These are phyloP conservation scores for Etheostoma perlongum DNA, from an alignment of 2,797 vertebrate genomes.

Conservation along the genomic window DNA sequence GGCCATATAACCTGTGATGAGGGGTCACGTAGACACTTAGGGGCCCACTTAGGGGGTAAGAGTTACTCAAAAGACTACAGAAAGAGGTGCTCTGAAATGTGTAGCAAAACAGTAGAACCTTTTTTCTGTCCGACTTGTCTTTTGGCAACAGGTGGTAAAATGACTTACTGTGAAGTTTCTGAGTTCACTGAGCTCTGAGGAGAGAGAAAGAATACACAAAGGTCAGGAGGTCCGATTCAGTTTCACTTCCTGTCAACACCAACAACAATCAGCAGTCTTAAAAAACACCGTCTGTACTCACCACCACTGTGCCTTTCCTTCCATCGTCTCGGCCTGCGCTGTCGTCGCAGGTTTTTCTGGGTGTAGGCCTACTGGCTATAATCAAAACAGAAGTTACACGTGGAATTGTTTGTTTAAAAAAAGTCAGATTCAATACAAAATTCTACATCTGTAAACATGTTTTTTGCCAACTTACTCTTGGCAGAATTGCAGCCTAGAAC, in stretches of 20 bases:
- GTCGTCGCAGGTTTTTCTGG: slow-evolving; percentile 61
- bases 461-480: slow-evolving; percentile 73
- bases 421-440: slow-evolving; percentile 3
- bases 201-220: slow-evolving; percentile 44
- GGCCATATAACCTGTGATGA: not conserved
- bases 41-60: not conserved
- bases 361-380: slow-evolving; percentile 63
- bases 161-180: slow-evolving; percentile 73
- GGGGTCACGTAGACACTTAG: slow-evolving; percentile 4
- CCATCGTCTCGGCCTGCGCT: slow-evolving; percentile 47
- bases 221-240: slow-evolving; percentile 54
- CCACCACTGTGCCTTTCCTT: slow-evolving; percentile 38
- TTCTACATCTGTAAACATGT: not conserved
- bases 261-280: not conserved
- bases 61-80: not conserved
- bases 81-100: not conserved
- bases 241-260: slow-evolving; percentile 59
- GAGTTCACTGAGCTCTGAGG: slow-evolving; percentile 54
- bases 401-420: not conserved
- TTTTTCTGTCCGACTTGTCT: slow-evolving; percentile 6
- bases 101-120: not conserved
- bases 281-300: slow-evolving; percentile 49
- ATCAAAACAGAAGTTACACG: slow-evolving; percentile 9
- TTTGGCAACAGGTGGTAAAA: not conserved
- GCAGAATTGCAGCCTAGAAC: slow-evolving; percentile 74